Evolutionary conservation across 2,888 invertebrate genomes (phyloP).

Genomic region (Morpho achilles): DNA sequence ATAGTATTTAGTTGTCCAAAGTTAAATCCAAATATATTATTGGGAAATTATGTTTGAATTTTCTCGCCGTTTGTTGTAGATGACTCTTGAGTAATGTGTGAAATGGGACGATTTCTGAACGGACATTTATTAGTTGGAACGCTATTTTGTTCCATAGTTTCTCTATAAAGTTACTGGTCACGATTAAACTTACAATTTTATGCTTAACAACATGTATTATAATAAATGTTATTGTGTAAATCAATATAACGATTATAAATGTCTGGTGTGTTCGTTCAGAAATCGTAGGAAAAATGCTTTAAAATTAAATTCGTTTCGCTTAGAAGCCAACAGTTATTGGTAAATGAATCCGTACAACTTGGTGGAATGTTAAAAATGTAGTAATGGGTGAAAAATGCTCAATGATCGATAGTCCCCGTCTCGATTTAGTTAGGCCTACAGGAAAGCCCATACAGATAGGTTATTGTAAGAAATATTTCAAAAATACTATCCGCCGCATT

Average conservation of each 20-base stretch:
- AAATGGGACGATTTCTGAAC: slow-evolving; percentile 48
- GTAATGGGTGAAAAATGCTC: slow-evolving; percentile 60
- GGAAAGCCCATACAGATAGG: slow-evolving; percentile 8
- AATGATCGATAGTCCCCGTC: slow-evolving; percentile 54
- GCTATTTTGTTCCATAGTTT: slow-evolving; percentile 27
- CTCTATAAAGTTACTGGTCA: slow-evolving; percentile 23
- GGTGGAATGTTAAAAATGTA: slow-evolving; percentile 48
- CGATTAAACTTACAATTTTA: slow-evolving; percentile 18
- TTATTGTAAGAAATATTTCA: slow-evolving; percentile 5
- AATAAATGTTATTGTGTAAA: slow-evolving; percentile 24
- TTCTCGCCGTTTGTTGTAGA: slow-evolving; percentile 51
- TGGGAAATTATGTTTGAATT: slow-evolving; percentile 47
- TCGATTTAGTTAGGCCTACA: slow-evolving; percentile 38
- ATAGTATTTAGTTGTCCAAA: slow-evolving; percentile 72
- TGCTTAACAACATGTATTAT: slow-evolving; percentile 18
- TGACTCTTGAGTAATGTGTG: slow-evolving; percentile 42
- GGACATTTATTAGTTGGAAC: slow-evolving; percentile 29
- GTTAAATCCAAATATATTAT: slow-evolving; percentile 71
- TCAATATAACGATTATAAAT: slow-evolving; percentile 26
- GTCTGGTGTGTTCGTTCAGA: slow-evolving; percentile 43
- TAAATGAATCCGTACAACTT: slow-evolving; percentile 48
- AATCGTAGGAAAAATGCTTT: slow-evolving; percentile 51
- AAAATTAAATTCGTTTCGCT: slow-evolving; percentile 52
- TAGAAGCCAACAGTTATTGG: slow-evolving; percentile 50
- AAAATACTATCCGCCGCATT: slow-evolving; percentile 1